Conservation (phyloP, 2,113 vertebrate species). For the Pristiophorus japonicus region DNA sequence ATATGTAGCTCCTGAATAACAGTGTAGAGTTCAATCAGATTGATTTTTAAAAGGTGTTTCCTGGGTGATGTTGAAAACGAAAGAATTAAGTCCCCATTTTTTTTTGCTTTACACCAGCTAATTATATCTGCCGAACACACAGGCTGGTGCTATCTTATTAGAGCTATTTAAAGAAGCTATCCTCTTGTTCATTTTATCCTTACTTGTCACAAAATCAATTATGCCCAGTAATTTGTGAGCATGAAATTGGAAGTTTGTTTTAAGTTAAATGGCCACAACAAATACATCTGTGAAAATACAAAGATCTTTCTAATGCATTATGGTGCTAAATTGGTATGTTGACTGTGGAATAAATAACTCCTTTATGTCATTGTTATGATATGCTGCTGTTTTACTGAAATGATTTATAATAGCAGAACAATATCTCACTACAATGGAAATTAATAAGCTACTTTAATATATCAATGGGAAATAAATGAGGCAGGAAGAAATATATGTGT, state of each 20-base stretch:
- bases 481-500: not conserved
- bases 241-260: not conserved
- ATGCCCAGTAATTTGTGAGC: not conserved
- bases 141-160: not conserved
- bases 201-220: conserved; percentile 23
- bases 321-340: not conserved
- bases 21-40: not conserved
- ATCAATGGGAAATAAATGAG: not conserved
- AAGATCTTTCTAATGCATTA: not conserved
- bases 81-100: not conserved
- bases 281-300: conserved; percentile 26
- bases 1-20: not conserved
- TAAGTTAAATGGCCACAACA: not conserved
- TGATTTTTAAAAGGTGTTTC: not conserved
- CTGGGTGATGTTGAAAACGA: not conserved
- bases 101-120: not conserved
- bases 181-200: conserved; percentile 1
- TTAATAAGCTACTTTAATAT: not conserved
- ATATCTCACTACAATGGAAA: not conserved
- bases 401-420: not conserved
- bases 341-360: not conserved
- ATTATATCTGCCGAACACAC: not conserved
- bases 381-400: not conserved
- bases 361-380: not conserved
- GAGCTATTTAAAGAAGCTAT: not conserved